Conservation (phyloP, 2,797 vertebrate genomes). For the Spinus pinus region DNA sequence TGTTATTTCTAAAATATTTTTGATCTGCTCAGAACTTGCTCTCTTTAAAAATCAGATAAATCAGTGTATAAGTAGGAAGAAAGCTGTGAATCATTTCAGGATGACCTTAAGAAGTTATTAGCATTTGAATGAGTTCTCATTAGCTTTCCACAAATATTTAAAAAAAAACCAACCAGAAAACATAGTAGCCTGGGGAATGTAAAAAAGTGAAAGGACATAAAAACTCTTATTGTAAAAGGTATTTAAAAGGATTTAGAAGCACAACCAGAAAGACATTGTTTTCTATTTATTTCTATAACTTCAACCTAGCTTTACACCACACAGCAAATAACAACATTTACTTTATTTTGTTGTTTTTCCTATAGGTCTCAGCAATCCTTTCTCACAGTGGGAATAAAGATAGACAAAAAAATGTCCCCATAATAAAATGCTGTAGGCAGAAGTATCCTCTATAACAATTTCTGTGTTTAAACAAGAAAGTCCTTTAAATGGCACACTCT, state of each 20-base stretch:
- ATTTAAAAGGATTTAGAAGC: neutral
- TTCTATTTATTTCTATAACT: neutral
- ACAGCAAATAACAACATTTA: neutral
- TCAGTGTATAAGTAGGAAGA: neutral
- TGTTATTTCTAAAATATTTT: neutral
- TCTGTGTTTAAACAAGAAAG: neutral
- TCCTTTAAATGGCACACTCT: neutral
- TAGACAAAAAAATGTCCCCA: neutral
- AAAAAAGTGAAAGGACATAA: neutral
- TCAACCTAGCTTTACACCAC: neutral
- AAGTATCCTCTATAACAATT: neutral
- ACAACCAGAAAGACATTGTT: neutral
- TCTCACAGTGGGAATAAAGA: neutral
- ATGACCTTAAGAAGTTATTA: neutral
- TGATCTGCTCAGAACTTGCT: neutral
- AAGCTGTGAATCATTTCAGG: neutral
- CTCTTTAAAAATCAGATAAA: neutral
- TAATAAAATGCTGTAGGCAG: neutral
- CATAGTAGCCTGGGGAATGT: neutral
- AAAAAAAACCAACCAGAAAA: neutral
- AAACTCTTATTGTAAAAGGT: neutral
- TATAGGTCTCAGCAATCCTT: neutral
- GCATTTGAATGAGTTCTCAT: neutral
- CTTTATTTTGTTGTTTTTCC: neutral
- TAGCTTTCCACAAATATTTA: neutral